Conservation (phyloP, 2,888 invertebrate species). For the Fragum sueziense region DNA sequence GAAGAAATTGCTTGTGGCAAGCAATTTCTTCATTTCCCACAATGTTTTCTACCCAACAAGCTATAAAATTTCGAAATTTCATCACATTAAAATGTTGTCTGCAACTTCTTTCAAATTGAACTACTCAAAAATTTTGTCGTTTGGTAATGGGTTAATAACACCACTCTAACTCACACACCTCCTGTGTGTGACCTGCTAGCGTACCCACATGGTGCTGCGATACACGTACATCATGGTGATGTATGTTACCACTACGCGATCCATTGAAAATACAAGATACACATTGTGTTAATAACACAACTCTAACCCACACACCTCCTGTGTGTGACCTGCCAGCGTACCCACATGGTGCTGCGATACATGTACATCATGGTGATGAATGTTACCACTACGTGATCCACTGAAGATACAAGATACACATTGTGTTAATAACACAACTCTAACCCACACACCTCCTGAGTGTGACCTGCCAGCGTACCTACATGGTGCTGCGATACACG, state of each 20-base stretch:
- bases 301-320: constrained; percentile 93
- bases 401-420: too few relatives aligned
- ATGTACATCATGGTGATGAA: constrained; percentile 97
- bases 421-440: too few relatives aligned
- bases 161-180: constrained; percentile 97
- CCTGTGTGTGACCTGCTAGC: constrained; percentile 87
- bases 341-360: constrained; percentile 91
- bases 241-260: constrained; percentile 92
- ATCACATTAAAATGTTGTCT: too few relatives aligned
- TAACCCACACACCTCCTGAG: constrained; percentile 91
- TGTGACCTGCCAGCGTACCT: constrained; percentile 88
- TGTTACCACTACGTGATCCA: constrained; percentile 93
- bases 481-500: constrained; percentile 92
- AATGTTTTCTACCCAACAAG: too few relatives aligned
- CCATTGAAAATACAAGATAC: constrained; percentile 87
- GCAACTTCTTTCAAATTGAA: too few relatives aligned
- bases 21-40: too few relatives aligned
- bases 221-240: constrained; percentile 97
- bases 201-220: constrained; percentile 91
- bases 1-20: too few relatives aligned
- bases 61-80: too few relatives aligned
- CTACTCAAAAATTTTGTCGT: too few relatives aligned
- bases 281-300: too few relatives aligned
- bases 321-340: constrained; percentile 87
- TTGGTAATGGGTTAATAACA: too few relatives aligned